A percentile compares a stretch with the other conserved stretches of the same genome.
These are phyloP conservation scores for Alfaro cultratus DNA, from an alignment of 2,797 vertebrate genomes.

Conservation along the genomic window DNA sequence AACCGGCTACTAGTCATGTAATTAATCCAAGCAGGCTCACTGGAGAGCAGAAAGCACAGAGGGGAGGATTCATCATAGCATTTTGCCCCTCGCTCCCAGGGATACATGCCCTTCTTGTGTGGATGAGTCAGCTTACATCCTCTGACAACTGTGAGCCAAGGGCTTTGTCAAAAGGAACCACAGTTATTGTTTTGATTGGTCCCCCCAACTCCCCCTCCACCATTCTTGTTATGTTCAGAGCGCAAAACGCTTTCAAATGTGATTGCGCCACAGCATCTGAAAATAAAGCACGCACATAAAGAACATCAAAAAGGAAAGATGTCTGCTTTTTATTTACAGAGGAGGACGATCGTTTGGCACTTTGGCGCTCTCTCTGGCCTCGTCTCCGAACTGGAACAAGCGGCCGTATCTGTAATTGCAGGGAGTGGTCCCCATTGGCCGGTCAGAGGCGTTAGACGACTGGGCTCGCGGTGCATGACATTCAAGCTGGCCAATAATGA, in stretches of 20 bases:
- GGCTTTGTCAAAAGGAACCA: slow-evolving; percentile 79
- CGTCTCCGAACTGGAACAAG: slow-evolving; percentile 53
- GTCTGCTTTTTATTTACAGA: slow-evolving; percentile 80
- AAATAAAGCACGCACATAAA: slow-evolving; percentile 73
- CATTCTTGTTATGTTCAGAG: slow-evolving; percentile 71
- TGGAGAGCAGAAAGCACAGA: slow-evolving; percentile 67
- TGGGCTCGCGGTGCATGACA: slow-evolving; percentile 71
- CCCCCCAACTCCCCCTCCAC: slow-evolving; percentile 19
- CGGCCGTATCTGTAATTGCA: slow-evolving; percentile 70
- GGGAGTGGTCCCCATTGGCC: slow-evolving; percentile 60
- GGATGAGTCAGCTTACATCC: slow-evolving; percentile 83
- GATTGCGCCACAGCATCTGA: slow-evolving; percentile 74
- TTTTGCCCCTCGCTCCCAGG: slow-evolving; percentile 76
- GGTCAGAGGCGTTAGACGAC: slow-evolving; percentile 62
- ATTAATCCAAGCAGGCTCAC: slow-evolving; percentile 76
- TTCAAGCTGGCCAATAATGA: slow-evolving; percentile 72
- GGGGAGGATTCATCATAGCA: slow-evolving; percentile 76
- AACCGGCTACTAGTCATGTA: slow-evolving; percentile 77
- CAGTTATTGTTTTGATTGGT: slow-evolving; percentile 79
- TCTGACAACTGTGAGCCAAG: slow-evolving; percentile 80
- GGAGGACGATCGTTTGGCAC: slow-evolving; percentile 77
- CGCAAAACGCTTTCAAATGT: slow-evolving; percentile 79
- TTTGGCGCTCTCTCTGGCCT: slow-evolving; percentile 56
- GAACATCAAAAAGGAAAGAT: slow-evolving; percentile 75
- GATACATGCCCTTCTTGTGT: slow-evolving; percentile 79